Percentiles rank a stretch among this genome's conserved stretches.
These are phyloP conservation scores for Copsychus sechellarum DNA, from an alignment of 2,113 vertebrate species.

Conservation along the genomic window DNA sequence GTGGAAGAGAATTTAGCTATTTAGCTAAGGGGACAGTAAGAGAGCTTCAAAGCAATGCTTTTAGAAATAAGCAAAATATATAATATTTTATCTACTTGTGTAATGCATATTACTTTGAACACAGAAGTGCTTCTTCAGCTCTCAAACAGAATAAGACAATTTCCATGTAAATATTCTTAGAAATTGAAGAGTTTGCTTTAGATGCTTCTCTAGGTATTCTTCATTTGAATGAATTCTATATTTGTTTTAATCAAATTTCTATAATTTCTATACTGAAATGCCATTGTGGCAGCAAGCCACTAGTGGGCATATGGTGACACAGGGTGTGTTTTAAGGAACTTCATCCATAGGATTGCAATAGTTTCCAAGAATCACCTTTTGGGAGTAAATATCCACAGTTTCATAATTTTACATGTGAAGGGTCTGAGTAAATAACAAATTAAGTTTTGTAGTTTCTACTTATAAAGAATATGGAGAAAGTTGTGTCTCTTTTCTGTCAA, in stretches of 20 bases:
- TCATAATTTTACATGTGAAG: not conserved
- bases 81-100: not conserved
- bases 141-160: not conserved
- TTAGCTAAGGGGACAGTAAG: not conserved
- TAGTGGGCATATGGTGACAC: not conserved
- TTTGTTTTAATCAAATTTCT: not conserved
- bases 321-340: not conserved
- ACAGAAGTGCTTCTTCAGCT: not conserved
- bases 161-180: not conserved
- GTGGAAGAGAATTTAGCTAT: not conserved
- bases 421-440: not conserved
- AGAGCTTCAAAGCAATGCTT: not conserved
- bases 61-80: not conserved
- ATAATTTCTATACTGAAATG: not conserved
- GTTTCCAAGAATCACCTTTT: not conserved
- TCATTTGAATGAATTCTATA: not conserved
- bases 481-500: not conserved
- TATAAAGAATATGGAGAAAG: not conserved
- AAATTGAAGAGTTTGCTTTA: not conserved
- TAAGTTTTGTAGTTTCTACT: not conserved
- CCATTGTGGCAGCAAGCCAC: not conserved
- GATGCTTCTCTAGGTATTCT: not conserved
- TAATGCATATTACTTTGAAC: not conserved
- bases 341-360: not conserved
- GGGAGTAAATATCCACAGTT: not conserved